Base-by-base conservation (phyloP, 2,113 vertebrate genomes). In the Arvicanthis niloticus region DNA sequence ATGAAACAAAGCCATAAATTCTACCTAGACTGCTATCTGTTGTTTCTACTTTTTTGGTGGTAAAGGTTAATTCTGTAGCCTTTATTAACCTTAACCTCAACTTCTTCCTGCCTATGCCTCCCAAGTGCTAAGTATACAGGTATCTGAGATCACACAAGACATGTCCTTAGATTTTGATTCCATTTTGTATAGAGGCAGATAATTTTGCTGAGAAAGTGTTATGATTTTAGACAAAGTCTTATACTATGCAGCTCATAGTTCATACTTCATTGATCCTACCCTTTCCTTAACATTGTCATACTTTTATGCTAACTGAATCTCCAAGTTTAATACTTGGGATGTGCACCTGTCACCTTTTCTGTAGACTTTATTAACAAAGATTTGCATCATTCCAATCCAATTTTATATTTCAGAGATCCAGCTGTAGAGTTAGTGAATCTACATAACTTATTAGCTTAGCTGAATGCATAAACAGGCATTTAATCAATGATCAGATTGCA, bases 381-480 rank as follows among this genome's bases (percentile, higher is more conserved):
- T 37, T 82, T 77, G 62, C 37, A 89, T 80, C 10, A 80, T 96
- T 40, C 85, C 97, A 62, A 89, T 97, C 77, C 24, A 91, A 89
- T 97, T 97, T 95, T 51, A 70, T 91, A 91, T 94, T 98, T 98
- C 91, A 96, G 56, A 97, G 81, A 96, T 92, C 0, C 1, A 97
- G 84, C 56, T 97, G 56, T 48, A 78, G n/a, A 91, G 56, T 62
- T 97, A 85, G 91, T 97, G 93, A 96, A 98, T 53, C 45, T 77
- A 70, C 65, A 68, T 40, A 96, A 82, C 51, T 94, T 96, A 95
- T 97, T 97, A 97, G 45, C 90, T 96, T 73, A 86, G 62, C 21
- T 85, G 60, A 96, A 95, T 91, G 88, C 85, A 92, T 96, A 98
- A 98, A 97, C 17, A 97, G 96, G 65, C 51, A 96, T 93, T 98